These are phyloP conservation scores for Acipenser transmontanus DNA, from an alignment of 2,797 vertebrate genomes.

Conservation along the genomic window DNA sequence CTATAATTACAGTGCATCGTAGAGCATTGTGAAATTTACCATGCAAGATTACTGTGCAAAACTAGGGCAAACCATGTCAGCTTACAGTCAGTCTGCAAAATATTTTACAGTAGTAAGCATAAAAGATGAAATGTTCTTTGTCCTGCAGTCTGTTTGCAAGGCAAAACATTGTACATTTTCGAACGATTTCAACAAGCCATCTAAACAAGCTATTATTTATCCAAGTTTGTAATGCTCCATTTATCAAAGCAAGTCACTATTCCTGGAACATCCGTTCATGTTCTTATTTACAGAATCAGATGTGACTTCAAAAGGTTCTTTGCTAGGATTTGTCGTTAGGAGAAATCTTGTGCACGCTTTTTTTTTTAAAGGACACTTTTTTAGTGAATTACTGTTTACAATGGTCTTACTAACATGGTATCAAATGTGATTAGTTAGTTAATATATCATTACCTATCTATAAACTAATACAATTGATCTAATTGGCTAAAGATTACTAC, in stretches of 20 bases:
- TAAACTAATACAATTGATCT: too few species aligned
- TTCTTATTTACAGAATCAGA: too few species aligned
- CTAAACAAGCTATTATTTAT: slow-evolving; percentile 15
- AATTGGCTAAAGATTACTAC: too few species aligned
- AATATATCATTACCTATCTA: too few species aligned
- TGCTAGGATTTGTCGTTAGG: too few species aligned
- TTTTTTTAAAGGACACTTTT: too few species aligned
- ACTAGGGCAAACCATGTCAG: slow-evolving; percentile 25
- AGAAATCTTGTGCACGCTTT: too few species aligned
- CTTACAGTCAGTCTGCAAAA: slow-evolving; percentile 26
- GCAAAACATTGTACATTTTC: slow-evolving; percentile 8
- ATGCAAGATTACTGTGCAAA: slow-evolving; percentile 27
- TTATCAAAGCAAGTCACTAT: background rate
- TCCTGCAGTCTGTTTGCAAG: slow-evolving; percentile 14
- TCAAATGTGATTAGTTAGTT: too few species aligned
- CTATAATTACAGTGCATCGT: slow-evolving; percentile 24
- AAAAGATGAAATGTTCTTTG: slow-evolving; percentile 20
- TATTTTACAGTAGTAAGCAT: slow-evolving; percentile 11
- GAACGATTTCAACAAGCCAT: slow-evolving; percentile 9
- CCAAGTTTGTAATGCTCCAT: slow-evolving; percentile 13
- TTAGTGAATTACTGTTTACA: too few species aligned
- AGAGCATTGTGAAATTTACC: slow-evolving; percentile 23
- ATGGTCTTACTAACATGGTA: too few species aligned
- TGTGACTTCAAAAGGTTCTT: too few species aligned
- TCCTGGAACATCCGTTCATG: too few species aligned